A percentile compares a stretch with the other conserved stretches of the same genome.
phyloP scores from a whole-genome alignment of 2,797 vertebrate species.

The Crenuchus spilurus region DNA sequence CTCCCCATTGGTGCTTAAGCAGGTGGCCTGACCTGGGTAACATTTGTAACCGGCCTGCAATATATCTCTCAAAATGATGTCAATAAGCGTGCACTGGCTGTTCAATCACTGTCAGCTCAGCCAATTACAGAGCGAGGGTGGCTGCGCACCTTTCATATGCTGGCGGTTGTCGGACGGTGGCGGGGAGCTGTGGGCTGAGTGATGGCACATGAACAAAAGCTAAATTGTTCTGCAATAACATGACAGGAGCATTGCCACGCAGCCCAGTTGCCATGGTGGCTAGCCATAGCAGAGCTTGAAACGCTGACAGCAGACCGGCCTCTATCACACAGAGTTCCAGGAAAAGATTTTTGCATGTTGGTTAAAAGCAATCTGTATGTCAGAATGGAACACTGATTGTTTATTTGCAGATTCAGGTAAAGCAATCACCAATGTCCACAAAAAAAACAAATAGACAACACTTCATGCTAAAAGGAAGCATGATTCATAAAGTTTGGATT shows the following conservation, averaged over 20 bases:
- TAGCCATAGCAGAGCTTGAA: neutral
- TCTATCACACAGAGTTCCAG: neutral
- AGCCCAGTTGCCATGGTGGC: neutral
- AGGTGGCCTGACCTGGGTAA: constrained; percentile 44
- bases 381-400: neutral
- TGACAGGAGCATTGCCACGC: neutral
- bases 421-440: too few relatives aligned
- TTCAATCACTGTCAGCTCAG: constrained; percentile 27
- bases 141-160: constrained; percentile 14
- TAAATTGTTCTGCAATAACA: constrained; percentile 14
- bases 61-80: constrained; percentile 35
- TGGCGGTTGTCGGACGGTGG: neutral
- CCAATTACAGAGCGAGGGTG: constrained; percentile 24
- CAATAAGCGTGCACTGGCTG: constrained; percentile 23
- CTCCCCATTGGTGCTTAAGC: constrained; percentile 40
- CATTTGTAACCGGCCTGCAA: constrained; percentile 38
- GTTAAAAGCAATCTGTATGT: neutral
- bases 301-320: neutral
- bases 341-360: neutral
- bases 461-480: too few relatives aligned
- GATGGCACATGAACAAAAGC: constrained; percentile 21
- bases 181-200: constrained; percentile 3
- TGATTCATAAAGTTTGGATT: too few relatives aligned
- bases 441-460: too few relatives aligned
- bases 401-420: too few relatives aligned